Percentiles rank a stretch among this genome's conserved stretches.
phyloP scores from a whole-genome alignment of 2,888 invertebrate species.

The Plutella xylostella region DNA sequence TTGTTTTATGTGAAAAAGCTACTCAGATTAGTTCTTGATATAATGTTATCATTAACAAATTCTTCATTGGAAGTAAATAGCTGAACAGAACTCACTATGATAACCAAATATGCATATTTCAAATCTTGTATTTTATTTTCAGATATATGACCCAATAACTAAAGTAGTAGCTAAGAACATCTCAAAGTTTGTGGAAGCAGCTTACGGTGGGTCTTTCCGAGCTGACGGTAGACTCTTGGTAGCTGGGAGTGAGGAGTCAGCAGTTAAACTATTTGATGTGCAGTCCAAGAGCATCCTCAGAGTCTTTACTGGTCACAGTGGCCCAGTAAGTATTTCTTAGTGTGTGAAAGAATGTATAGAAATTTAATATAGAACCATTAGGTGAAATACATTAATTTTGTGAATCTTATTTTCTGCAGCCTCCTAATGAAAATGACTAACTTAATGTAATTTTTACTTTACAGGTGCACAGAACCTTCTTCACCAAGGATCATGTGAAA shows the following conservation, averaged over 20 bases:
- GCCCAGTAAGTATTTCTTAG: conserved; percentile 63
- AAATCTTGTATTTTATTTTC: conserved; percentile 25
- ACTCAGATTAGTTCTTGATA: no score
- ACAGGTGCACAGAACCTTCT: conserved; percentile 83
- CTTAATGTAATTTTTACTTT: conserved; percentile 19
- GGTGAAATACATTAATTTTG: background rate
- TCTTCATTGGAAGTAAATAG: no score
- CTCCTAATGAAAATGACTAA: background rate
- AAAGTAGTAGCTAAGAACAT: conserved; percentile 85
- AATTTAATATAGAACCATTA: background rate
- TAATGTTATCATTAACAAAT: no score
- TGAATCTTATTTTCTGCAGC: background rate
- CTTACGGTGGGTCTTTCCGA: conserved; percentile 87
- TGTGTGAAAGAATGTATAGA: background rate
- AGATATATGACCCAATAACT: conserved; percentile 88
- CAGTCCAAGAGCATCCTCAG: conserved; percentile 84
- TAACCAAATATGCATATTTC: background rate
- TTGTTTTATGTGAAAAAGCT: no score
- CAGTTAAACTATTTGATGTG: conserved; percentile 90
- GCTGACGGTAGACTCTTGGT: conserved; percentile 85
- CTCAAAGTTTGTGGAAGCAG: conserved; percentile 84
- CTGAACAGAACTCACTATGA: no score
- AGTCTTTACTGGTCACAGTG: conserved; percentile 87
- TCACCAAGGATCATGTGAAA: conserved; percentile 81
- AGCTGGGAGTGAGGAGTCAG: conserved; percentile 91